Evolutionary conservation across 2,113 vertebrate genomes (phyloP).

Genomic region (Puntigrus tetrazona): DNA sequence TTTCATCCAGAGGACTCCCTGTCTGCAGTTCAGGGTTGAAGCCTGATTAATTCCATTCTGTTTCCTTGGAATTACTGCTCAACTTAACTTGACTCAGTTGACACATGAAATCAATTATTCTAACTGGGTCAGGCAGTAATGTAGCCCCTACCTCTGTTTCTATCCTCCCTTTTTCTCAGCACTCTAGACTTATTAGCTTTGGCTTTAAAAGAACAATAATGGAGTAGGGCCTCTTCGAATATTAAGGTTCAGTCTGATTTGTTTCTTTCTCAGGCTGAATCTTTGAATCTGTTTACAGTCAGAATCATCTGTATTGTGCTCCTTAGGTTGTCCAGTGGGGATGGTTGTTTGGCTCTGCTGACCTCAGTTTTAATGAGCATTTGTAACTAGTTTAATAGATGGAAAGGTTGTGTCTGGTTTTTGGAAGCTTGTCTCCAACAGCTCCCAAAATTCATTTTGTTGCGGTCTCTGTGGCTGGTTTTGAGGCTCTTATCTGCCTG

Average conservation of each 20-base stretch:
- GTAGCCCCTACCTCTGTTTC: slow-evolving; percentile 32
- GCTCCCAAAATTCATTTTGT: slow-evolving; percentile 20
- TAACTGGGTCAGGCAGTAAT: slow-evolving; percentile 65
- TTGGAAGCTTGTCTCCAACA: not conserved
- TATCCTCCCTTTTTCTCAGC: slow-evolving; percentile 26
- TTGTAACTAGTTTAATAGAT: slow-evolving; percentile 24
- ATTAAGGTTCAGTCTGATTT: slow-evolving; percentile 11
- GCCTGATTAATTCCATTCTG: slow-evolving; percentile 59
- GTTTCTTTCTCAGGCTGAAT: not conserved
- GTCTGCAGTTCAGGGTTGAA: slow-evolving; percentile 31
- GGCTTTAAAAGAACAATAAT: slow-evolving; percentile 32
- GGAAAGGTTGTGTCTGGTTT: slow-evolving; percentile 23
- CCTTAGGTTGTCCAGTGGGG: not conserved
- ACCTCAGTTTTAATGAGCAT: slow-evolving; percentile 2
- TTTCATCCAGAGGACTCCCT: slow-evolving; percentile 43
- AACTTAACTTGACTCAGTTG: slow-evolving; percentile 55
- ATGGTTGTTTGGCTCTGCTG: not conserved
- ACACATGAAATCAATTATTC: slow-evolving; percentile 65
- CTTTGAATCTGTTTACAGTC: slow-evolving; percentile 14
- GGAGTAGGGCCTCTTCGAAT: slow-evolving; percentile 5
- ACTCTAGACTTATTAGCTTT: slow-evolving; percentile 9
- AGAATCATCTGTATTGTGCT: not conserved
- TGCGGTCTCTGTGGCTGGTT: slow-evolving; percentile 42
- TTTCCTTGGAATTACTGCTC: slow-evolving; percentile 54
- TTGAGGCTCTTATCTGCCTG: slow-evolving; percentile 64